Base-by-base conservation (phyloP, 2,888 invertebrate species). In the Campoplex nolae region DNA sequence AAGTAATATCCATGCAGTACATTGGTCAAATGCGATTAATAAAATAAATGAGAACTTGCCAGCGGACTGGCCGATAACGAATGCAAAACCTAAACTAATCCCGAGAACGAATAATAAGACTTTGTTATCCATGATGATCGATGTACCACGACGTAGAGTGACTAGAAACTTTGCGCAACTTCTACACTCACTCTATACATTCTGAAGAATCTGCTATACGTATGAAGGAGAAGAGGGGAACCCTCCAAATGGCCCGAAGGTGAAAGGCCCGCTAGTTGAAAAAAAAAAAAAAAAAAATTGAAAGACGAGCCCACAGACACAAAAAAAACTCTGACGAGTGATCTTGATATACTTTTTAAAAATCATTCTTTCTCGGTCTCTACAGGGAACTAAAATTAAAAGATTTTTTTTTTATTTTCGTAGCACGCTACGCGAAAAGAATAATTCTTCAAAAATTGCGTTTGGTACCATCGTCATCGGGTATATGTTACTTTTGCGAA, bases 111-210 rank as follows among this genome's bases (percentile, higher is more conserved):
- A 48, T 71, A 45, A 45, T 65, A 2, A 65, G 62, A 58, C 58
- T 45, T 51, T 67, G 13, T 9, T 67, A 82, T 51, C 54, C 85
- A 85, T 85, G 51, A 23, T 80, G 65, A 84, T 84, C 84, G 80
- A 76, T 84, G 75, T 16, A 45, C 45, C 56, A 70, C 48, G 38
- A 62, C 68, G 32, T 67, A 35, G 73, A 68, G 23, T 51, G 48
- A 76, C 76, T 76, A 45, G n/a, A 35, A 48, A 32, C 13, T 18
- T 18, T 45, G 35, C 65, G 42, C 28, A 58, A 16, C 38, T 35
- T 42, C 18, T 32, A 54, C 67, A n/a, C 74, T 58, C 73, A 58
- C 77, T 67, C 82, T 82, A 85, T 85, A 82, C 70, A 71, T n/a
- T 51, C 54, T 68, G 51, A 35, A 71, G 28, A 73, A 65, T 76